Base-by-base conservation (phyloP, 2,113 vertebrate genomes). In the Dromaius novaehollandiae region DNA sequence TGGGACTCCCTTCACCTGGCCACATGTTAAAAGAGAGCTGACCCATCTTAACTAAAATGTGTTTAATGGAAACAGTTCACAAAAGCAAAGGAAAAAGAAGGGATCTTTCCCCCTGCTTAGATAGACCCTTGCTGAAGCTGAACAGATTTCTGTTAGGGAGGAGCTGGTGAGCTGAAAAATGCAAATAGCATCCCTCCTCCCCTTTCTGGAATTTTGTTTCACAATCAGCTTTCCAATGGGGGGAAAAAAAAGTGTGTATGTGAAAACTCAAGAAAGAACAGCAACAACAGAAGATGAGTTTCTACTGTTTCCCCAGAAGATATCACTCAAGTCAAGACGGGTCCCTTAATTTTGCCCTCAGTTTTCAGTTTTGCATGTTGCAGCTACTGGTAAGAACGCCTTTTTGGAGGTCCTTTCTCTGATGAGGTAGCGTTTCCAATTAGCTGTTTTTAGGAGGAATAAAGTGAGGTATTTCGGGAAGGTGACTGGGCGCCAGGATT, bases 371-470 rank as follows among this genome's bases (percentile, higher is more conserved):
- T 85, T 61, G 10, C 21, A 28, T 9, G 7, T 25, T 60, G 61
- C 22, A 74, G n/a, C 50, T 58, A 18, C 13, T 46, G 6, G 6
- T 13, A 36, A 74, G 3, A 2, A 42, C 78, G 18, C 18, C 8
- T 55, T 76, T 76, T 24, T 32, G 28, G 65, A 79, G 48, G 32
- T 32, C 38, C 7, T 34, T 82, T 79, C 93, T 83, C 42, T 14
- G 13, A 3, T 5, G 8, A 66, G 0, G 1, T 40, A 36, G 4
- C 2, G 0, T 19, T 55, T 79, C 7, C 42, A 55, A 26, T 6
- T 56, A 58, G 34, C 12, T 69, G 13, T 10, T 76, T 85, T 74
- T 0, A 4, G 36, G 21, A 88, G 26, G 51, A 77, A 58, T 63
- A 18, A 64, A 58, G 24, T 14, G 68, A 34, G 79, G 8, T 10